Evolutionary conservation across 2,888 invertebrate genomes (phyloP).

Genomic region (Habroteleia sp.): DNA sequence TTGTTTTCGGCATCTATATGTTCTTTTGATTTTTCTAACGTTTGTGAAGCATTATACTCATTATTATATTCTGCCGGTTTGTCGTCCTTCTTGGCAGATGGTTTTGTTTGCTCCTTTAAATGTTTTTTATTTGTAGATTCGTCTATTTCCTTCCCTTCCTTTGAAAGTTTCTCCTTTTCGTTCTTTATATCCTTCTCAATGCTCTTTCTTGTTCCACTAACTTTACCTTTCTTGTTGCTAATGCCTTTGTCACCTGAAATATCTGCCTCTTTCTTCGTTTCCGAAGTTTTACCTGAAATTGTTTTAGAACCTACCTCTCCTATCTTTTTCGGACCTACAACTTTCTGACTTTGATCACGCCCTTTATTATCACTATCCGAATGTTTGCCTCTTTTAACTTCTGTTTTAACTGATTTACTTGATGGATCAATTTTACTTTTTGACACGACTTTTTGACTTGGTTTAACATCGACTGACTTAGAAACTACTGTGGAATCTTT

Average conservation of each 20-base stretch:
- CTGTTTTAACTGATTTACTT: slow-evolving; percentile 22
- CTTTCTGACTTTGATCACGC: slow-evolving; percentile 14
- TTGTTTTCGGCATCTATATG: slow-evolving; percentile 69
- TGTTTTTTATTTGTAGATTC: slow-evolving; percentile 77
- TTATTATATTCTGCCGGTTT: slow-evolving; percentile 79
- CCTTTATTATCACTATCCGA: slow-evolving; percentile 21
- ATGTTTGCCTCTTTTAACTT: slow-evolving; percentile 36
- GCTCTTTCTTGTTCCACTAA: slow-evolving; percentile 46
- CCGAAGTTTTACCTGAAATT: slow-evolving; percentile 13
- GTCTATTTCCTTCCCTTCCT: slow-evolving; percentile 83
- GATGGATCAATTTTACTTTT: slow-evolving; percentile 59
- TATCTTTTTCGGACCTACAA: slow-evolving; percentile 20
- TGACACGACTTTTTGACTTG: slow-evolving; percentile 67
- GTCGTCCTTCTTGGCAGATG: neutral
- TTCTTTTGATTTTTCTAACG: slow-evolving; percentile 61
- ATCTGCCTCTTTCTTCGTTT: slow-evolving; percentile 25
- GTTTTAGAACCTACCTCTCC: slow-evolving; percentile 27
- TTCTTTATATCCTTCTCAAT: slow-evolving; percentile 21
- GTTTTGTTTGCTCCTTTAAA: no score
- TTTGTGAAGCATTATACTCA: slow-evolving; percentile 70
- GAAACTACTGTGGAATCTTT: slow-evolving; percentile 66
- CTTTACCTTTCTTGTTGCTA: slow-evolving; percentile 46
- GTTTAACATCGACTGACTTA: slow-evolving; percentile 68
- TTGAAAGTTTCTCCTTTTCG: slow-evolving; percentile 75
- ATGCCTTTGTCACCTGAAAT: slow-evolving; percentile 2